Evolutionary conservation across 2,888 invertebrate species (phyloP), one percentile per base, ranked within the genome.

Genomic region (Drosophila setosimentum): DNA sequence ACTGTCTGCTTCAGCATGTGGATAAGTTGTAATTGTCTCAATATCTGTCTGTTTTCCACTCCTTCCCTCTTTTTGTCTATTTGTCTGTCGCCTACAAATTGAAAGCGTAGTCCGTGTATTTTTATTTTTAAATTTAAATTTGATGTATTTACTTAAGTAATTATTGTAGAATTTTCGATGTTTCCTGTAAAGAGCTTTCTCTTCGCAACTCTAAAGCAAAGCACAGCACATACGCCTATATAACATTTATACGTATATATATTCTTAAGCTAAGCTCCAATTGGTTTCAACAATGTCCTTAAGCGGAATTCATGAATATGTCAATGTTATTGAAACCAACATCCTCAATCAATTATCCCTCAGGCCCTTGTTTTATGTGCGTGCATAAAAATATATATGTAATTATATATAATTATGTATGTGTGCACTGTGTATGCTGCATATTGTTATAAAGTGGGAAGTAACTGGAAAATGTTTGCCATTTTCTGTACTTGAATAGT

Each of bases 1-100:
- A 88, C 32, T 87, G 89, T 63, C 74, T 92, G 61, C 72, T 92
- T 21, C 87, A 91, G 42, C 91, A 91, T 76, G 91, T 92, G 29
- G 91, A 92, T 58, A 89, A 91, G 64, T 71, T 92, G 64, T 92
- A 73, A 78, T 73, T 27, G 51, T 35, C 35, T 57, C 35, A 18
- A n/a, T 18, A 24, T 24, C 21, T 53, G 33, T 27, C 40, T 27
- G 3, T 6, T n/a, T 50, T 24, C 35, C 13, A 13, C 35, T n/a
- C 11, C 27, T 50, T 16, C 27, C 16, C 16, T 21, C 18, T 24
- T 24, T 33, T 18, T 74, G 35, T 51, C 51, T 35, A 16, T 45
- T 24, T 45, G 21, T 45, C 8, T 24, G 7, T 24, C 21, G 24
- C 1, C 11, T 11, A 42, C 24, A 5, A 24, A 37, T 13, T n/a